Evolutionary conservation across 2,888 invertebrate species (phyloP).

Genomic region (Tromatobia lineatoria): DNA sequence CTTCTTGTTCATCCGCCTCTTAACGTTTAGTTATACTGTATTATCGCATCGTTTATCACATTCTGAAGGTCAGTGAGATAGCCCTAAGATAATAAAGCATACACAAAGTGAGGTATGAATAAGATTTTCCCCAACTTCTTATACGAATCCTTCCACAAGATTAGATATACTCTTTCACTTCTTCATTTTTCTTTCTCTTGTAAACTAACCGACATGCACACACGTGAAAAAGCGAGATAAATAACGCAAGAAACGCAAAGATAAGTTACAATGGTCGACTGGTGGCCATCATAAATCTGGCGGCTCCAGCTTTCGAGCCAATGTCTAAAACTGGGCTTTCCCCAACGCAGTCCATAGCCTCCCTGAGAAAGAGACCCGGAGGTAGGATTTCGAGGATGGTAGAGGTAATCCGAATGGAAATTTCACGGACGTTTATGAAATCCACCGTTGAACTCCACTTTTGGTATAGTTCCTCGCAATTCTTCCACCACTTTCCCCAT

Average conservation of each 20-base stretch:
- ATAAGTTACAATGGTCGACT: constrained; percentile 42
- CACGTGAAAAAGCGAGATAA: constrained; percentile 39
- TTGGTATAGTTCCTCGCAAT: constrained; percentile 10
- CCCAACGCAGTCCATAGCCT: background rate
- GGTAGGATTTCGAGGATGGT: constrained; percentile 40
- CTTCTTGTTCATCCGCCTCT: constrained; percentile 23
- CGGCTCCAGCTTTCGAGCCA: constrained; percentile 21
- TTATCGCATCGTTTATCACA: constrained; percentile 47
- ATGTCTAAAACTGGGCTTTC: constrained; percentile 41
- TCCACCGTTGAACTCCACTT: constrained; percentile 44
- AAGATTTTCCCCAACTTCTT: constrained; percentile 27
- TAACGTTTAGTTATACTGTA: constrained; percentile 32
- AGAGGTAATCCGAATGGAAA: constrained; percentile 61
- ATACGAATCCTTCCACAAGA: constrained; percentile 14
- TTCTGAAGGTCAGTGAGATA: constrained; percentile 22
- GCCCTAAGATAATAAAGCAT: constrained; percentile 51
- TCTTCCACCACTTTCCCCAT: constrained; percentile 9
- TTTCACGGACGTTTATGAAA: constrained; percentile 61
- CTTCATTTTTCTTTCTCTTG: background rate
- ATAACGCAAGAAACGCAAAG: constrained; percentile 42
- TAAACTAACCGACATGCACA: background rate
- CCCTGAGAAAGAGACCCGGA: constrained; percentile 13
- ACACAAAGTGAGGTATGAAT: background rate
- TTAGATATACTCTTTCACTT: constrained; percentile 8
- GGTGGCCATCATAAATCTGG: constrained; percentile 58